These are phyloP conservation scores for Stegostoma tigrinum DNA, from an alignment of 2,113 vertebrate species.

Conservation along the genomic window DNA sequence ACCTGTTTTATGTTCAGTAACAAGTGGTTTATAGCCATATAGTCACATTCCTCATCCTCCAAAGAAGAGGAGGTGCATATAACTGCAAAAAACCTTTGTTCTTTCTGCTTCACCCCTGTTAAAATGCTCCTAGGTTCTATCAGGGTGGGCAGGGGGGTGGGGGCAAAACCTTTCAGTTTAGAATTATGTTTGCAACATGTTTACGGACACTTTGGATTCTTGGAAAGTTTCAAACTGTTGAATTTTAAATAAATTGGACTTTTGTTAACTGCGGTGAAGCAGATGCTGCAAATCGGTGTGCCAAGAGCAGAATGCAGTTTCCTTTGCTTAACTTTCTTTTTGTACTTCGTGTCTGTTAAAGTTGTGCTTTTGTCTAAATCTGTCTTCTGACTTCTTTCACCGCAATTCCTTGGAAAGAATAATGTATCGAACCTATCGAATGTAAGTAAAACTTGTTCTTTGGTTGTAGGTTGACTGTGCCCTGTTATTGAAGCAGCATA, in stretches of 20 bases:
- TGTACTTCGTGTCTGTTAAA: slow-evolving; percentile 64
- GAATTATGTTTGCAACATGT: background rate
- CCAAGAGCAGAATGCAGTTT: slow-evolving; percentile 43
- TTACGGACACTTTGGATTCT: background rate
- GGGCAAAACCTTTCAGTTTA: background rate
- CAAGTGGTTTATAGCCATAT: background rate
- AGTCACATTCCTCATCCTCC: background rate
- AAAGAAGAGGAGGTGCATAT: background rate
- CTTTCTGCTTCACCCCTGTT: background rate
- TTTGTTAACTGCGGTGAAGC: background rate
- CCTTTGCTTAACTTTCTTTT: slow-evolving; percentile 61
- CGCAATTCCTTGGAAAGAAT: slow-evolving; percentile 93
- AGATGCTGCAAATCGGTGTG: background rate
- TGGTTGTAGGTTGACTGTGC: background rate
- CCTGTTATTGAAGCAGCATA: background rate
- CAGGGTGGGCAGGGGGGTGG: too few species aligned
- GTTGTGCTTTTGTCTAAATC: slow-evolving; percentile 49
- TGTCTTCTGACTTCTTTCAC: slow-evolving; percentile 75
- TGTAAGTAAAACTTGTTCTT: slow-evolving; percentile 79
- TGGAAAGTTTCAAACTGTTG: background rate
- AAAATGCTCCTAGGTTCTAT: background rate
- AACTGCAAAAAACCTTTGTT: background rate
- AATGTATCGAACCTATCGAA: slow-evolving; percentile 99
- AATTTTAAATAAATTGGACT: background rate
- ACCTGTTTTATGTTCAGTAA: background rate